Evolutionary conservation across 2,113 vertebrate species (phyloP).

Genomic region (Atherinomorus stipes): DNA sequence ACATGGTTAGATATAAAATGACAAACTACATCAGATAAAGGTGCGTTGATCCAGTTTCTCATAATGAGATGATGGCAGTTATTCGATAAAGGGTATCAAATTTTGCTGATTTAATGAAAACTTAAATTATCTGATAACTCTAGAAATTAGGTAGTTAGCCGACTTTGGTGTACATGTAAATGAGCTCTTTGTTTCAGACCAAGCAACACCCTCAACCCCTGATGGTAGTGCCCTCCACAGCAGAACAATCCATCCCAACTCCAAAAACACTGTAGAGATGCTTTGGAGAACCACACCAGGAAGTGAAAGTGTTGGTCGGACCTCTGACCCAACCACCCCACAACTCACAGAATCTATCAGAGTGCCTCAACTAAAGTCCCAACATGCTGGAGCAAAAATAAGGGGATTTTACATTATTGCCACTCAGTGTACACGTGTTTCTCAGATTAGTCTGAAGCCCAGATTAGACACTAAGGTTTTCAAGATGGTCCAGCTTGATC

Average conservation of each 20-base stretch:
- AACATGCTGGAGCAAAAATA: not conserved
- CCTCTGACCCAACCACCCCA: not conserved
- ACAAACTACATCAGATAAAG: too few relatives aligned
- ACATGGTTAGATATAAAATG: too few relatives aligned
- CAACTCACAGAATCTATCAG: not conserved
- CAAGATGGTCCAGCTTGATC: not conserved
- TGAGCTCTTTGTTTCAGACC: not conserved
- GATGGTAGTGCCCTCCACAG: not conserved
- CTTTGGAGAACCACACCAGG: not conserved
- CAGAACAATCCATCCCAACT: not conserved
- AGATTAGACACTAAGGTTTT: constrained; percentile 40
- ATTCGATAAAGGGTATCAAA: too few relatives aligned
- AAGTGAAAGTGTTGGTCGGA: not conserved
- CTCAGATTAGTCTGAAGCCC: constrained; percentile 26
- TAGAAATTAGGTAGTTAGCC: too few relatives aligned
- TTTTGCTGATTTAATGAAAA: too few relatives aligned
- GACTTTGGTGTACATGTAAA: too few relatives aligned
- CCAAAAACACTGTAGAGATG: not conserved
- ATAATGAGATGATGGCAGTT: too few relatives aligned
- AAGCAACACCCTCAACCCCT: not conserved
- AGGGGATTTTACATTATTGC: not conserved
- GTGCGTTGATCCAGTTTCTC: too few relatives aligned
- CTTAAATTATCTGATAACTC: too few relatives aligned
- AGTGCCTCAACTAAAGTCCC: not conserved
- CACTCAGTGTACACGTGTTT: constrained; percentile 1